Evolutionary conservation across 2,113 vertebrate genomes (phyloP).

Genomic region (Pollimyrus isidori): DNA sequence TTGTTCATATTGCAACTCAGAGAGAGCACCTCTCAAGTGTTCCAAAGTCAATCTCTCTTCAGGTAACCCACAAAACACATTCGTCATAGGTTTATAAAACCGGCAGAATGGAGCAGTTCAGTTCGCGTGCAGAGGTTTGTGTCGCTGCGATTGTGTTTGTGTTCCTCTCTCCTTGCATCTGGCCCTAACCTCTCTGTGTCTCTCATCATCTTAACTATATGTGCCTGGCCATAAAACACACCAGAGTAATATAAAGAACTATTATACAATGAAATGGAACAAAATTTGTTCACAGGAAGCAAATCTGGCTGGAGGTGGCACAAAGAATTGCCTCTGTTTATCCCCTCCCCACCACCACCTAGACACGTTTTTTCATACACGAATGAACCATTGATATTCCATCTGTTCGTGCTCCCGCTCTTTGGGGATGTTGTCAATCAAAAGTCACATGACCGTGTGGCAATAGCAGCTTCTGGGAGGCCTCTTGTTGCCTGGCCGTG

Average conservation of each 20-base stretch:
- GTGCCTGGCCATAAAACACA: background rate
- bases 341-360: slow-evolving; percentile 49
- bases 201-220: background rate
- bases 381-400: slow-evolving; percentile 96
- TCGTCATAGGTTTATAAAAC: background rate
- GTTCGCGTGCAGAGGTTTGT: background rate
- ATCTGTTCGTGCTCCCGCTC: slow-evolving; percentile 92
- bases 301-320: slow-evolving; percentile 27
- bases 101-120: background rate
- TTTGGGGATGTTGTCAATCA: slow-evolving; percentile 97
- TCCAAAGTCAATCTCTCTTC: background rate
- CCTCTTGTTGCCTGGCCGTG: slow-evolving; percentile 73
- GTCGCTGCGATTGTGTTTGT: background rate
- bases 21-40: background rate
- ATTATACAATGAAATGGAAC: background rate
- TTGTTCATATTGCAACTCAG: background rate
- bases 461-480: slow-evolving; percentile 59
- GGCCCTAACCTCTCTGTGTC: background rate
- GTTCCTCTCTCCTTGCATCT: background rate
- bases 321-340: slow-evolving; percentile 51
- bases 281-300: slow-evolving; percentile 26
- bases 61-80: background rate
- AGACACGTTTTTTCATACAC: slow-evolving; percentile 78
- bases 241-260: background rate
- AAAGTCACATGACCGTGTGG: slow-evolving; percentile 74